phyloP scores from a whole-genome alignment of 2,113 vertebrate genomes.

The Cottus gobio region DNA sequence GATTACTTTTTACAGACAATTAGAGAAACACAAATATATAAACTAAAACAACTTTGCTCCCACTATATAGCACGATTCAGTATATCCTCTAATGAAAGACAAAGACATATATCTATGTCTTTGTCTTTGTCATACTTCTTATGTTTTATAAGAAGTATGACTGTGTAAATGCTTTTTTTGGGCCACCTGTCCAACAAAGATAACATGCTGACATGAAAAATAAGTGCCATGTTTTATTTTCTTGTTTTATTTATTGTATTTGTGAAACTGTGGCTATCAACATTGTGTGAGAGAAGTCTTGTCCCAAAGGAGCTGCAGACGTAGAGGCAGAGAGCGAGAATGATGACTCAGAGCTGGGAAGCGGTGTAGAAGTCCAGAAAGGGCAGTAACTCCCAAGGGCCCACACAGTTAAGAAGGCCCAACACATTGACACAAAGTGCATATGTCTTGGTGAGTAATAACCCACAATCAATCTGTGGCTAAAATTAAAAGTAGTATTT shows the following conservation, averaged over 20 bases:
- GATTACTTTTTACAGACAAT: neutral
- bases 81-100: neutral
- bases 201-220: neutral
- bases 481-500: neutral
- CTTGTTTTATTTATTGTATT: slow-evolving; percentile 15
- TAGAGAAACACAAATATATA: neutral
- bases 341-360: neutral
- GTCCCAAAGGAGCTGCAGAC: slow-evolving; percentile 36
- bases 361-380: neutral
- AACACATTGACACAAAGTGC: slow-evolving; percentile 12
- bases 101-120: neutral
- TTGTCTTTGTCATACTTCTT: too few species aligned
- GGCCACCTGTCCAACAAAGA: neutral
- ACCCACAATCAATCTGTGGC: neutral
- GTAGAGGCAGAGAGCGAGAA: slow-evolving; percentile 13
- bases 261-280: slow-evolving; percentile 29
- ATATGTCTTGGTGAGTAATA: slow-evolving; percentile 30
- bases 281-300: neutral
- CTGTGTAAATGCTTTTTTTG: neutral
- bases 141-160: neutral
- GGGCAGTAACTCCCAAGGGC: slow-evolving; percentile 17
- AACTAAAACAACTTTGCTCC: too few species aligned
- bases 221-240: neutral
- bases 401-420: neutral
- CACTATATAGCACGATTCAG: neutral